Evolutionary conservation across 2,888 invertebrate genomes (phyloP).

Genomic region (Hypomecis punctinalis): DNA sequence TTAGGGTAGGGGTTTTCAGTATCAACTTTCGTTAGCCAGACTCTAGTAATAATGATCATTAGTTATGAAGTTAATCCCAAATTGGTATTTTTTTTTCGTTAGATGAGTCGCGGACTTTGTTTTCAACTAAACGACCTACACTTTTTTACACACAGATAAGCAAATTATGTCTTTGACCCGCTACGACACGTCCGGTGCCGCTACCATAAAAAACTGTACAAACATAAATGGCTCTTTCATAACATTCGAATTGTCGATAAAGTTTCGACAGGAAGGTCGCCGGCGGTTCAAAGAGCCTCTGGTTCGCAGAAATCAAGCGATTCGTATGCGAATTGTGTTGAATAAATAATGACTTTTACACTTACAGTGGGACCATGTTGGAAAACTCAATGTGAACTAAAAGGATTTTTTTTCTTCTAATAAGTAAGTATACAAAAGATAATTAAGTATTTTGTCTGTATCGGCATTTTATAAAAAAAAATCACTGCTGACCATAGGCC

Average conservation of each 20-base stretch:
- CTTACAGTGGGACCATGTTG: slow-evolving; percentile 6
- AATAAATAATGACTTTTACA: slow-evolving; percentile 22
- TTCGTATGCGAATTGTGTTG: slow-evolving; percentile 14
- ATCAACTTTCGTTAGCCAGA: too few species aligned
- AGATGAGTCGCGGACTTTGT: too few species aligned
- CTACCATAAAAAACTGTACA: background rate
- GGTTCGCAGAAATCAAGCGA: slow-evolving; percentile 19
- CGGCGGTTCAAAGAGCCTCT: slow-evolving; percentile 12
- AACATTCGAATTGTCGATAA: background rate
- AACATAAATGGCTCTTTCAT: slow-evolving; percentile 1
- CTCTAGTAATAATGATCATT: too few species aligned
- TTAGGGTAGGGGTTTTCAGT: too few species aligned
- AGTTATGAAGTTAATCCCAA: too few species aligned
- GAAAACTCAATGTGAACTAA: background rate
- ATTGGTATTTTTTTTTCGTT: too few species aligned
- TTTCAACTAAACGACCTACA: background rate
- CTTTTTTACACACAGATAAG: background rate
- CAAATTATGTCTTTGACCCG: background rate
- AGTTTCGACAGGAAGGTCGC: slow-evolving; percentile 19
- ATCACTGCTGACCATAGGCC: too few species aligned
- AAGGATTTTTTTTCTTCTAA: too few species aligned
- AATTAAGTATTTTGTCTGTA: too few species aligned
- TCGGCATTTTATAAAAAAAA: too few species aligned
- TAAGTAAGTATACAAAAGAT: too few species aligned
- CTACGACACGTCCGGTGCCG: background rate